A percentile compares a stretch with the other conserved stretches of the same genome.
phyloP scores from a whole-genome alignment of 2,113 vertebrate species.

The Fukomys damarensis region DNA sequence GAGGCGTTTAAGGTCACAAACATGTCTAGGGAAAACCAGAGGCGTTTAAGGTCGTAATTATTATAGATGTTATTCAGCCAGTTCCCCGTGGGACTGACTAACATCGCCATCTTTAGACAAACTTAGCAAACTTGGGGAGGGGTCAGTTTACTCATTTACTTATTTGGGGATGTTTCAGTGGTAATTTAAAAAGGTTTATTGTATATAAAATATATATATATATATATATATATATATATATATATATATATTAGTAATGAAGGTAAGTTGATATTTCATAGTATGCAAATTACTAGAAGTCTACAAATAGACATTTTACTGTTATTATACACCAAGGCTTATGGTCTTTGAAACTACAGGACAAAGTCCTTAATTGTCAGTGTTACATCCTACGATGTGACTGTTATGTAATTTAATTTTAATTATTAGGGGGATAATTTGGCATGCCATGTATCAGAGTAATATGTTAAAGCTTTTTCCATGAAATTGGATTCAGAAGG shows the following conservation, averaged over 20 bases:
- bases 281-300: background rate
- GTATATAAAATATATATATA: no score
- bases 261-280: background rate
- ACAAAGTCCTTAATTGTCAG: constrained; percentile 4
- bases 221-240: constrained; percentile 18
- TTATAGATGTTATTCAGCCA: background rate
- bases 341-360: constrained; percentile 20
- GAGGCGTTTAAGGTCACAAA: background rate
- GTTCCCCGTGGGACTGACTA: background rate
- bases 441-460: background rate
- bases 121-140: background rate
- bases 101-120: background rate
- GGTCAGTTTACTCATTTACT: background rate
- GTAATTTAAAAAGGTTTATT: constrained; percentile 44
- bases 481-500: background rate
- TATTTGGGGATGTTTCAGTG: background rate
- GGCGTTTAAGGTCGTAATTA: background rate
- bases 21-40: background rate
- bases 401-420: background rate
- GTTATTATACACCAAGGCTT: background rate
- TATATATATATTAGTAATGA: constrained; percentile 32
- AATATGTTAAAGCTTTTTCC: background rate
- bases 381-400: background rate
- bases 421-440: constrained; percentile 2
- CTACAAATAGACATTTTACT: background rate